A percentile compares a stretch with the other conserved stretches of the same genome.
Evolutionary conservation across 2,113 vertebrate species (phyloP).

Genomic region (Upupa epops): DNA sequence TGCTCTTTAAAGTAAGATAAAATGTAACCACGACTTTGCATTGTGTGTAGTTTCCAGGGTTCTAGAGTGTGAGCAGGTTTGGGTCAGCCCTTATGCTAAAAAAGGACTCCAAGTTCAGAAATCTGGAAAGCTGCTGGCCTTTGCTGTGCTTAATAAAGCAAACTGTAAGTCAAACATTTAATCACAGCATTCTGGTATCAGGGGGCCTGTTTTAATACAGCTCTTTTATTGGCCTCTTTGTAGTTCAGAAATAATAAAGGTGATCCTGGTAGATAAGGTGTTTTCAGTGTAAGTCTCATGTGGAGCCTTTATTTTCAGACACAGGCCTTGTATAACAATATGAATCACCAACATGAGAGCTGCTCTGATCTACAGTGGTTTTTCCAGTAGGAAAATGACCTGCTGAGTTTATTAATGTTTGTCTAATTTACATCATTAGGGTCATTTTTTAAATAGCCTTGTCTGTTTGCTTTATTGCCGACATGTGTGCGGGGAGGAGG

Average conservation of each 20-base stretch:
- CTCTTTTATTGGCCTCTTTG: slow-evolving; percentile 61
- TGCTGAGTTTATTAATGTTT: slow-evolving; percentile 70
- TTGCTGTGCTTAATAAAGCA: slow-evolving; percentile 62
- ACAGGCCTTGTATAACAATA: slow-evolving; percentile 19
- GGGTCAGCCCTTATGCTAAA: not conserved
- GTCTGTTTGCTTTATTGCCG: not conserved
- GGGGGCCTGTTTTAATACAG: slow-evolving; percentile 34
- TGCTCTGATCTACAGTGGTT: slow-evolving; percentile 21
- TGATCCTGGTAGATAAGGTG: not conserved
- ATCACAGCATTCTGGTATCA: slow-evolving; percentile 26
- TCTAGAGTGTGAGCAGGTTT: not conserved
- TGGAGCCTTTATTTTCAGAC: slow-evolving; percentile 51
- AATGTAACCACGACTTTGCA: not conserved
- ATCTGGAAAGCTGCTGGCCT: slow-evolving; percentile 32
- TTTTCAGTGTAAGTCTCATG: slow-evolving; percentile 37
- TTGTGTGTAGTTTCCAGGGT: not conserved
- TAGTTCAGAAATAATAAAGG: slow-evolving; percentile 54
- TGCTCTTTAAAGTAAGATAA: not conserved
- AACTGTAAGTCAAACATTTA: slow-evolving; percentile 64
- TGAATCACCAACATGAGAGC: slow-evolving; percentile 7
- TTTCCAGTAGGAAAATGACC: slow-evolving; percentile 59
- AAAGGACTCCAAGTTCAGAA: slow-evolving; percentile 40
- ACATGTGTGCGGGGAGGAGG: not conserved
- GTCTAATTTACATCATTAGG: slow-evolving; percentile 65
- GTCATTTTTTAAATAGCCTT: slow-evolving; percentile 32